Evolutionary conservation across 2,113 vertebrate species (phyloP).

Genomic region (Mormyrus lacerda): DNA sequence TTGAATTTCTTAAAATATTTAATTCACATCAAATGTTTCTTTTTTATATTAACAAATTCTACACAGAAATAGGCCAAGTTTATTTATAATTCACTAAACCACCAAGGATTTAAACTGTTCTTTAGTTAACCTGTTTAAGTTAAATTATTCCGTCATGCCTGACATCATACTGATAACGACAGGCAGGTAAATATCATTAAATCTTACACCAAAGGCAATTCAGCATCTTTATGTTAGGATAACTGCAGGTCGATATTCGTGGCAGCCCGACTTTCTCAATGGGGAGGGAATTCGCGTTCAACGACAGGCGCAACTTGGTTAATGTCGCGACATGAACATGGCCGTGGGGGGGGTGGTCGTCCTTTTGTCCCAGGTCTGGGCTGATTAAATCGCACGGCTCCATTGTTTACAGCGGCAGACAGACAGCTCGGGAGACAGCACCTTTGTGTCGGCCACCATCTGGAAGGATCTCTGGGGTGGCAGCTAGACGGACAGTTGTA

Average conservation of each 20-base stretch:
- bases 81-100: neutral
- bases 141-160: neutral
- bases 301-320: neutral
- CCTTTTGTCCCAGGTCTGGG: constrained; percentile 16
- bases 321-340: neutral
- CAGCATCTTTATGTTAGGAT: neutral
- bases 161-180: neutral
- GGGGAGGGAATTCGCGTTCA: neutral
- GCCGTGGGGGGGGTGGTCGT: neutral
- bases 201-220: neutral
- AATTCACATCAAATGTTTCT: neutral
- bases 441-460: neutral
- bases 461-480: neutral
- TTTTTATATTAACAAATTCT: neutral
- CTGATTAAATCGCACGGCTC: constrained; percentile 10
- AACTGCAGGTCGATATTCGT: neutral
- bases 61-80: neutral
- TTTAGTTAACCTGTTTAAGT: neutral
- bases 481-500: neutral
- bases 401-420: constrained; percentile 38
- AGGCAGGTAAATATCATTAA: neutral
- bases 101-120: neutral
- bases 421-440: neutral
- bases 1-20: neutral
- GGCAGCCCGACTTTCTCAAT: neutral